Percentiles rank a stretch among this genome's conserved stretches.
These are phyloP conservation scores for Lanistes nyassanus DNA, from an alignment of 1,140 invertebrate genomes.

Conservation along the genomic window DNA sequence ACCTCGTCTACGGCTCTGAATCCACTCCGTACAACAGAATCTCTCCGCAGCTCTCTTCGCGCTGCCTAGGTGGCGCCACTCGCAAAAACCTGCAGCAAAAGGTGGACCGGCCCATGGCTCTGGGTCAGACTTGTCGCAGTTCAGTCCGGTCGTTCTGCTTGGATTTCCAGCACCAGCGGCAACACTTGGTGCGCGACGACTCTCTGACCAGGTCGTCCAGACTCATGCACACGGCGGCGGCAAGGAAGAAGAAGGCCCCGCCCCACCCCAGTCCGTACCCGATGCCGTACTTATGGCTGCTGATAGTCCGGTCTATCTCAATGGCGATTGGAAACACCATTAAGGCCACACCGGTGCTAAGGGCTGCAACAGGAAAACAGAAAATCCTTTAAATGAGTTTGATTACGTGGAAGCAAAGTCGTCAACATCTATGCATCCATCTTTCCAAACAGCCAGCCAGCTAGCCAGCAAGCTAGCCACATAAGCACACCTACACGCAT, in stretches of 20 bases:
- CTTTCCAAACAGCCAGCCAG: not conserved
- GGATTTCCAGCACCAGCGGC: slow-evolving; percentile 50
- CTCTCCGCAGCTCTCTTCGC: not conserved
- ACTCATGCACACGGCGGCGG: slow-evolving; percentile 65
- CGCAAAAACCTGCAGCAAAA: slow-evolving; percentile 8
- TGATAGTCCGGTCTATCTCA: slow-evolving; percentile 47
- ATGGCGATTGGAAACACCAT: slow-evolving; percentile 59
- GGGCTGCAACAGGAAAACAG: slow-evolving; percentile 47
- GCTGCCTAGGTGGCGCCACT: too few relatives aligned
- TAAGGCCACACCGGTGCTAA: slow-evolving; percentile 58
- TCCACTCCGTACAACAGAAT: not conserved
- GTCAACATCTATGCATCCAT: too few relatives aligned
- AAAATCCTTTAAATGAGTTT: too few relatives aligned
- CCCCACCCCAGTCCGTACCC: slow-evolving; percentile 64
- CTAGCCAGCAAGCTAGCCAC: not conserved
- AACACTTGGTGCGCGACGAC: slow-evolving; percentile 53
- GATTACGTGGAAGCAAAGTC: too few relatives aligned
- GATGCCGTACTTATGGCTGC: slow-evolving; percentile 54
- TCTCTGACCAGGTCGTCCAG: slow-evolving; percentile 63
- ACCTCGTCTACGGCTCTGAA: not conserved
- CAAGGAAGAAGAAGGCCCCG: slow-evolving; percentile 60
- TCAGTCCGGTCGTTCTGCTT: slow-evolving; percentile 44
- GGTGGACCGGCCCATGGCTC: slow-evolving; percentile 7
- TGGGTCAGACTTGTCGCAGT: slow-evolving; percentile 50
- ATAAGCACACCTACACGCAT: too few relatives aligned